phyloP scores from a whole-genome alignment of 2,888 invertebrate genomes.

The Chaitophorus viminalis region DNA sequence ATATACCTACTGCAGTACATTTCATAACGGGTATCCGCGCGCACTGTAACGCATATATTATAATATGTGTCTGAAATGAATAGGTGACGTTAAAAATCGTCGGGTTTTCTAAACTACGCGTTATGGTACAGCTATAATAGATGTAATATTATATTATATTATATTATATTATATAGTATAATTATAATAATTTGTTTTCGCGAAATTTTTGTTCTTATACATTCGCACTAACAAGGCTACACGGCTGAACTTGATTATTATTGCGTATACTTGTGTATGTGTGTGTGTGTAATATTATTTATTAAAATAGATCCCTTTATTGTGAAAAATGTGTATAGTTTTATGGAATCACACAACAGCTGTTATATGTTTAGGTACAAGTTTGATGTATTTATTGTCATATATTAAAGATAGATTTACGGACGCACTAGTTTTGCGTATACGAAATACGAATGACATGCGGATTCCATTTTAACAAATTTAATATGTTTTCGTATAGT shows the following conservation, averaged over 20 bases:
- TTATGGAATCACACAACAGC: not conserved
- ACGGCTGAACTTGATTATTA: conserved; percentile 25
- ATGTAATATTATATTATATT: too few relatives aligned
- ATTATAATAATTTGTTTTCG: conserved; percentile 25
- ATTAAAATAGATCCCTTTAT: too few relatives aligned
- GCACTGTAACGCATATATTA: not conserved
- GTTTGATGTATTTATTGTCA: too few relatives aligned
- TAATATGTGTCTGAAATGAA: conserved; percentile 18
- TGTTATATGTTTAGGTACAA: not conserved
- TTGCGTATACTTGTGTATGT: not conserved
- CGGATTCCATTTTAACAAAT: too few relatives aligned
- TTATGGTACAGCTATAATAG: too few relatives aligned
- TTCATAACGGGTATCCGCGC: conserved; percentile 44
- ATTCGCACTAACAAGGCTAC: conserved; percentile 10
- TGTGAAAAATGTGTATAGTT: too few relatives aligned
- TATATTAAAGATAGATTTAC: too few relatives aligned
- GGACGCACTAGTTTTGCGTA: too few relatives aligned
- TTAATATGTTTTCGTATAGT: too few relatives aligned
- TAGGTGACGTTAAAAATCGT: conserved; percentile 43
- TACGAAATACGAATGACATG: too few relatives aligned
- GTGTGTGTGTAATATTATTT: not conserved
- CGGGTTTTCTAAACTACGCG: conserved; percentile 35
- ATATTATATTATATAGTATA: too few relatives aligned
- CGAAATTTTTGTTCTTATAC: conserved; percentile 33
- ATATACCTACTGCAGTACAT: not conserved